A percentile compares a stretch with the other conserved stretches of the same genome.
Evolutionary conservation across 2,113 vertebrate genomes (phyloP).

Genomic region (Helogale parvula): DNA sequence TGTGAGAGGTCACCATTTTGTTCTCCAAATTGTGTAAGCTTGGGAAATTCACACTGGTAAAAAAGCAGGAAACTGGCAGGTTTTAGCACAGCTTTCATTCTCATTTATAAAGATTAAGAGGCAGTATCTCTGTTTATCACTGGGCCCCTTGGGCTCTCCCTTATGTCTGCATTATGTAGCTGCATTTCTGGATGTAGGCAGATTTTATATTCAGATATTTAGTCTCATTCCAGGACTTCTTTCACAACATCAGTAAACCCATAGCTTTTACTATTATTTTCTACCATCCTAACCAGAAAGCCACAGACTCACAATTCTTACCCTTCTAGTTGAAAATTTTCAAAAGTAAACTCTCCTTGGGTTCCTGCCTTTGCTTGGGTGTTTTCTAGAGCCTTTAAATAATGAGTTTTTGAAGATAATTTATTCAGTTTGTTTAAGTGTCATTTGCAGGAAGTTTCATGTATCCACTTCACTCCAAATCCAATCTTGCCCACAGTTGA

Average conservation of each 20-base stretch:
- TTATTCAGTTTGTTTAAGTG: neutral
- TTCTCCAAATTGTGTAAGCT: neutral
- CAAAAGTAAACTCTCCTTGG: neutral
- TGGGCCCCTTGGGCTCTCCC: neutral
- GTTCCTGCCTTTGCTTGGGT: neutral
- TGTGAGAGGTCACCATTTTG: neutral
- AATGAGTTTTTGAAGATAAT: neutral
- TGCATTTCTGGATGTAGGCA: neutral
- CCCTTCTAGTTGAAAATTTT: neutral
- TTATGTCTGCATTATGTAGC: neutral
- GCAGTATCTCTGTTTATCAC: neutral
- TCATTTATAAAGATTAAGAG: neutral
- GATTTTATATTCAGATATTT: neutral
- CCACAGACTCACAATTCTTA: neutral
- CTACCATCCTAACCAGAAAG: neutral
- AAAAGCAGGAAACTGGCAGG: neutral
- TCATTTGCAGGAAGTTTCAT: neutral
- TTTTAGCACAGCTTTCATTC: neutral
- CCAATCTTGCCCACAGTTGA: neutral
- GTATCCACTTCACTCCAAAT: neutral
- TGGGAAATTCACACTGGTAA: neutral
- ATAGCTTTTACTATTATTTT: neutral
- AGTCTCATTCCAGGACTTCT: neutral
- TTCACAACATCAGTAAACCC: neutral
- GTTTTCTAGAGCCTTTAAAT: neutral